Base-by-base conservation (phyloP, 2,888 invertebrate genomes). In the Nomada hirtipes region DNA sequence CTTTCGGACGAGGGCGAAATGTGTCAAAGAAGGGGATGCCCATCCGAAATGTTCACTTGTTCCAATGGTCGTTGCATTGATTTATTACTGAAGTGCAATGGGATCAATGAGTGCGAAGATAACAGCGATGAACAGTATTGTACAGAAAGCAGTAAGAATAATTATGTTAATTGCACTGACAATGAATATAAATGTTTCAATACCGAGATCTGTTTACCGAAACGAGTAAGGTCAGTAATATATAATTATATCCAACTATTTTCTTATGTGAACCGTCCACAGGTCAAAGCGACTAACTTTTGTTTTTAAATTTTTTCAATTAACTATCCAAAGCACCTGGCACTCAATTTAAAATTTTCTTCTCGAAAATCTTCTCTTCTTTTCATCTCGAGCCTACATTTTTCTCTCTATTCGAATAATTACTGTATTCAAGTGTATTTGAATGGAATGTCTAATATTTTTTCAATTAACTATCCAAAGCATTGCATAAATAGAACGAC, bases 21-120 rank as follows among this genome's bases (percentile, higher is more conserved):
- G 0, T 93, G 92, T 75, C 79, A 83, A 23, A 75, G 80, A 1
- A 26, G 18, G 0, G 84, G 86, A 0, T 95, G 94, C 79, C 65
- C 88, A 0, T 42, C 89, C 0, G 85, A 89, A 82, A 92, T 95
- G 94, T 94, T 95, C 92, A 88, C 90, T 80, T 94, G 95, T 86
- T 85, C 86, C 2, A 95, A 95, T 89, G 95, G 95, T 0, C 94
- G 94, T 71, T 96, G 96, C 87, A 93, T 96, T 67, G 95, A 95
- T 78, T 87, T 81, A 0, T 86, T 88, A 2, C 90, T 96, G 4
- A 91, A 94, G 0, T 96, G 97, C 91, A 95, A 97, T 90, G 94
- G 94, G 0, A 89, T 94, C 68, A 94, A 95, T 79, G 95, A 96
- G 88, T 96, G 96, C 78, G 95, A 95, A 0, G 96, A 96, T 86